Evolutionary conservation across 2,888 invertebrate genomes (phyloP).

Genomic region (Aphidoletes aphidimyza): DNA sequence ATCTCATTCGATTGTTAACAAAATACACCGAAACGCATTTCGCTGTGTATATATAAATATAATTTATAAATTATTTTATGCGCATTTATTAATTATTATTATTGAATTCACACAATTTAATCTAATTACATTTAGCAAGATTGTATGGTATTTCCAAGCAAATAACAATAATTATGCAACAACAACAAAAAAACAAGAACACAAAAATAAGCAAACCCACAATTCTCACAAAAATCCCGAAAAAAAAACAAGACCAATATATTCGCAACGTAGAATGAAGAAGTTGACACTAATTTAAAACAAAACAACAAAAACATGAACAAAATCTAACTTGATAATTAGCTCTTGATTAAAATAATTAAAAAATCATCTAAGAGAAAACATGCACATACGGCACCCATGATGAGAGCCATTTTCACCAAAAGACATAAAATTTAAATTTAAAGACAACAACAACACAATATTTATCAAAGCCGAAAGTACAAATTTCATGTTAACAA

Average conservation of each 20-base stretch:
- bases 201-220: not conserved
- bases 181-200: not conserved
- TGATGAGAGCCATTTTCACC: not conserved
- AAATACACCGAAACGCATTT: slow-evolving; percentile 39
- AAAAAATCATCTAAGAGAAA: not conserved
- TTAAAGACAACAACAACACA: slow-evolving; percentile 13
- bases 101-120: slow-evolving; percentile 39
- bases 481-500: slow-evolving; percentile 54
- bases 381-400: not conserved
- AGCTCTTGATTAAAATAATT: not conserved
- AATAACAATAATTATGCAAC: not conserved
- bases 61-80: slow-evolving; percentile 54
- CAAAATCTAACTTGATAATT: too few relatives aligned
- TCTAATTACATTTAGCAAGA: slow-evolving; percentile 45
- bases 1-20: slow-evolving; percentile 53
- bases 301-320: too few relatives aligned
- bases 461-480: slow-evolving; percentile 53
- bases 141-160: slow-evolving; percentile 34
- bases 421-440: slow-evolving; percentile 33
- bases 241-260: not conserved
- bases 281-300: too few relatives aligned
- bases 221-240: too few relatives aligned
- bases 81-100: slow-evolving; percentile 52
- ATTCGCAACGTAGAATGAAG: too few relatives aligned
- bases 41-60: slow-evolving; percentile 50